Evolutionary conservation across 23 tunicate species (phyloP).

Genomic region (Phallusia fumigata): DNA sequence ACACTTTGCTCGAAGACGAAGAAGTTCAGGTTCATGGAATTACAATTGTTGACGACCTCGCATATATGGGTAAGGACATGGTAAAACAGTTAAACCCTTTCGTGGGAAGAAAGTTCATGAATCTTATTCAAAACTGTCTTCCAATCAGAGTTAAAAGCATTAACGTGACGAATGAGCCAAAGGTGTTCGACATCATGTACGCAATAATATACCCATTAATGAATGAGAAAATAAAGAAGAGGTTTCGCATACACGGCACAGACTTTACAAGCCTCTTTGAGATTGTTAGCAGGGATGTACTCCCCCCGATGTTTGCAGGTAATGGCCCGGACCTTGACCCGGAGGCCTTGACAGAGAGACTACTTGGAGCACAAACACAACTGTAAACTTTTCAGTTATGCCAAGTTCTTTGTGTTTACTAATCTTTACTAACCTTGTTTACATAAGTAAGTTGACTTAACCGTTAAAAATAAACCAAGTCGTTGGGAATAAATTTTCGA

Average conservation of each 20-base stretch:
- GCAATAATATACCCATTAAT: slow-evolving; percentile 40
- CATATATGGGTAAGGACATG: slow-evolving; percentile 2
- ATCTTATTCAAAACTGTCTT: slow-evolving; percentile 52
- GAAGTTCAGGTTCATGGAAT: slow-evolving; percentile 51
- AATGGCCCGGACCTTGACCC: slow-evolving; percentile 36
- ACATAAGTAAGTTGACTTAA: too few species aligned
- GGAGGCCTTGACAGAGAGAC: slow-evolving; percentile 11
- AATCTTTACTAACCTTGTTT: too few species aligned
- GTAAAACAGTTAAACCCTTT: slow-evolving; percentile 46
- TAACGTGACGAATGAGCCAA: slow-evolving; percentile 56
- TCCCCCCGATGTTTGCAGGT: slow-evolving; percentile 37
- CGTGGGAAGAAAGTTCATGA: slow-evolving; percentile 32
- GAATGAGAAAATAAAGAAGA: slow-evolving; percentile 31
- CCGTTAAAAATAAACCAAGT: too few species aligned
- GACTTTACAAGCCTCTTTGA: slow-evolving; percentile 34
- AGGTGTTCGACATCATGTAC: slow-evolving; percentile 55
- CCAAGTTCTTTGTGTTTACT: too few species aligned
- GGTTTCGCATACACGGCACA: slow-evolving; percentile 35
- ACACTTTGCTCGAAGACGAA: slow-evolving; percentile 42
- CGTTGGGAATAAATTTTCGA: too few species aligned
- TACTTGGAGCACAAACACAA: background rate
- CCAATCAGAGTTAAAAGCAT: slow-evolving; percentile 58
- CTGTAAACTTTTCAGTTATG: background rate
- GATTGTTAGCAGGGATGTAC: slow-evolving; percentile 19
- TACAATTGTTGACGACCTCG: slow-evolving; percentile 38